Conservation (phyloP, 2,797 vertebrate genomes). For the Selene dorsalis region DNA sequence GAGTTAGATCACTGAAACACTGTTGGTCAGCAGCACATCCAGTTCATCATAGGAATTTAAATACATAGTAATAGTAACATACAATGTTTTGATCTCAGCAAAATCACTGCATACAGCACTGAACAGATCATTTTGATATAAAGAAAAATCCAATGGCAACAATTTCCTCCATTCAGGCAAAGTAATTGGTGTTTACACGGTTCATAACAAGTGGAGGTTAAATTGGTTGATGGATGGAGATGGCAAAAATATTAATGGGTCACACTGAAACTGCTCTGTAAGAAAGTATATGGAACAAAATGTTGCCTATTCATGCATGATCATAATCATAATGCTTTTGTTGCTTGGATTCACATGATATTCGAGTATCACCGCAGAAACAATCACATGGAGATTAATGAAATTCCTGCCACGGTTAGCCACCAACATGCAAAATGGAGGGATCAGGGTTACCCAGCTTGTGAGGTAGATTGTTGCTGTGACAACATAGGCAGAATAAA, state of each 20-base stretch:
- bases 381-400: neutral
- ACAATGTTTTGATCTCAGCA: neutral
- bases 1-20: neutral
- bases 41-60: neutral
- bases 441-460: neutral
- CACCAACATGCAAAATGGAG: neutral
- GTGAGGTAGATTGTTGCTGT: neutral
- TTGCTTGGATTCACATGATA: neutral
- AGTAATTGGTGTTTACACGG: conserved; percentile 5
- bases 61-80: neutral
- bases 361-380: neutral
- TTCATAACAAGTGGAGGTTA: neutral
- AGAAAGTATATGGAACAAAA: neutral
- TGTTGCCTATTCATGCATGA: neutral
- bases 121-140: neutral
- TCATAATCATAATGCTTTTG: neutral
- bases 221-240: neutral
- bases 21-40: neutral
- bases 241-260: neutral
- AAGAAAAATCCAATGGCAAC: neutral
- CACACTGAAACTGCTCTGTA: neutral
- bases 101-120: neutral
- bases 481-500: neutral
- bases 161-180: conserved; percentile 17
- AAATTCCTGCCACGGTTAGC: neutral